These are phyloP conservation scores for Macrocentrus cingulum DNA, from an alignment of 1,140 invertebrate genomes.

Conservation along the genomic window DNA sequence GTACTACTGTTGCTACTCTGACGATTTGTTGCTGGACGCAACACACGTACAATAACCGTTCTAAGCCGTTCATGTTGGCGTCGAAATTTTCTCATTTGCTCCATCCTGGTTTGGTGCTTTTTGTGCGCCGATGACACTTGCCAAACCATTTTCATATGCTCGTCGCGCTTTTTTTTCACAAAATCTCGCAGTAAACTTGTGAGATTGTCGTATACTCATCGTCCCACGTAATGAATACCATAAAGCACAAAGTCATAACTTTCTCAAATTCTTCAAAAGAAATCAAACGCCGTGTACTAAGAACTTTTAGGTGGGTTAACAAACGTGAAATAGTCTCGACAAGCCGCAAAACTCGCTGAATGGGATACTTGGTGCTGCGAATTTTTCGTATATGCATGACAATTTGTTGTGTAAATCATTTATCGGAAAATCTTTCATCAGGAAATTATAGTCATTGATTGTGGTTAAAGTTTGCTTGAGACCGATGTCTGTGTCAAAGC, in stretches of 20 bases:
- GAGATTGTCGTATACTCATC: constrained; percentile 98
- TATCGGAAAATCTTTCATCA: constrained; percentile 99
- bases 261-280: constrained; percentile 98
- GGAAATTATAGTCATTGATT: constrained; percentile 96
- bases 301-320: constrained; percentile 87
- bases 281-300: constrained; percentile 91
- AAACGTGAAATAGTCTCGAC: constrained; percentile 98
- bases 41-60: constrained; percentile 93
- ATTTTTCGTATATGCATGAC: constrained; percentile 96
- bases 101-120: constrained; percentile 90
- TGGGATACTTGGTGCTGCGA: constrained; percentile 96
- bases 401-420: constrained; percentile 92
- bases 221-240: constrained; percentile 97
- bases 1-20: constrained; percentile 50
- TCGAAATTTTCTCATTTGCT: constrained; percentile 95
- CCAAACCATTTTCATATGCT: constrained; percentile 97
- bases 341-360: constrained; percentile 87
- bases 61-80: constrained; percentile 96
- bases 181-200: constrained; percentile 89
- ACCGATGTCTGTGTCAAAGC: constrained; percentile 98
- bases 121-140: constrained; percentile 93
- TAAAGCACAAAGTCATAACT: constrained; percentile 94
- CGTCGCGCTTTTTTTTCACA: constrained; percentile 96
- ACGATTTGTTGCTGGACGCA: constrained; percentile 72
- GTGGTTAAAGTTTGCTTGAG: constrained; percentile 95